Conservation (phyloP, 2,113 vertebrate species). For the Mandrillus leucophaeus region DNA sequence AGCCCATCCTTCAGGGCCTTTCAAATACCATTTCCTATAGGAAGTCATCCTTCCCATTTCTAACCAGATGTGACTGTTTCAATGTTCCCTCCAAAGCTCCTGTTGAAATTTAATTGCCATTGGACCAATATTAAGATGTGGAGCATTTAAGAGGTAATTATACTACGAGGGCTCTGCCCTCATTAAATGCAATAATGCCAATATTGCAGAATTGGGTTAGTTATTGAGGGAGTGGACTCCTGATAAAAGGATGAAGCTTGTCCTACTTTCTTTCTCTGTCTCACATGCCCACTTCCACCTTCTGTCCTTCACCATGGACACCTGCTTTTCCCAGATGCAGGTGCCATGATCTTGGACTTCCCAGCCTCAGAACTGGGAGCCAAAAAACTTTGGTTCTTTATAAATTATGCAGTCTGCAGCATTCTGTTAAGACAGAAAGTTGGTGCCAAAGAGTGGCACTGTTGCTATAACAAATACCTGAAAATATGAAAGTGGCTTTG, state of each 20-base stretch:
- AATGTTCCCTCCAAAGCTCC: background rate
- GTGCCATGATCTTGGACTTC: background rate
- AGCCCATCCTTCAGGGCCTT: background rate
- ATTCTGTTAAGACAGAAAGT: background rate
- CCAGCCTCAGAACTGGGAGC: background rate
- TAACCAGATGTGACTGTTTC: background rate
- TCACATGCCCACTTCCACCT: background rate
- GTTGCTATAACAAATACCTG: background rate
- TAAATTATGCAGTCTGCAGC: background rate
- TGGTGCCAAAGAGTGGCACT: background rate
- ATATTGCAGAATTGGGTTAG: background rate
- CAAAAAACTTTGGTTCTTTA: background rate
- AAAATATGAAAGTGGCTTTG: background rate
- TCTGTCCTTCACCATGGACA: background rate
- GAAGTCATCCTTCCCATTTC: background rate
- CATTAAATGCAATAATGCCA: background rate
- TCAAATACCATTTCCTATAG: background rate
- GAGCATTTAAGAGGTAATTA: background rate
- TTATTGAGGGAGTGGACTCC: background rate
- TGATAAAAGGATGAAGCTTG: background rate
- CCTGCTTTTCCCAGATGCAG: background rate
- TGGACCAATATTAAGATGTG: background rate
- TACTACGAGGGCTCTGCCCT: background rate
- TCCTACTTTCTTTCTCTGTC: background rate
- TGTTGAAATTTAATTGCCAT: background rate